A percentile compares a stretch with the other conserved stretches of the same genome.
Evolutionary conservation across 2,888 invertebrate genomes (phyloP).

Genomic region (Anorthoa munda): DNA sequence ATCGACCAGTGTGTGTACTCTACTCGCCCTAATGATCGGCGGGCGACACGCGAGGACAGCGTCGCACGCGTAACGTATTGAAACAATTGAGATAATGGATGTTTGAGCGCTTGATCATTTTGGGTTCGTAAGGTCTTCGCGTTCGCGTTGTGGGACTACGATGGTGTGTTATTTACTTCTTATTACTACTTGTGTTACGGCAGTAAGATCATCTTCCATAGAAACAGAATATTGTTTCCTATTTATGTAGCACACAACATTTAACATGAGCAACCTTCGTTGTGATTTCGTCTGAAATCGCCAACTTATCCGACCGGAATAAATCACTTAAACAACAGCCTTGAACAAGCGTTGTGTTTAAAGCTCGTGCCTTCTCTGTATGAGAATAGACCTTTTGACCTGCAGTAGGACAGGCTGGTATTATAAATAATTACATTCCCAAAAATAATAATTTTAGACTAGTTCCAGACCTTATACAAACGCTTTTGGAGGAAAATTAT

Average conservation of each 20-base stretch:
- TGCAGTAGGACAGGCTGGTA: no score
- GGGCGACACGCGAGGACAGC: conserved; percentile 68
- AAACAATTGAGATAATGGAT: conserved; percentile 72
- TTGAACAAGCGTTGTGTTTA: no score
- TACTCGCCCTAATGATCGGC: conserved; percentile 46
- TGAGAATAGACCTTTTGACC: no score
- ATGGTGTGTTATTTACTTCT: conserved; percentile 50
- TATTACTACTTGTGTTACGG: conserved; percentile 5
- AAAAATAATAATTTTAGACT: not conserved
- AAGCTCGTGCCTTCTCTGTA: no score
- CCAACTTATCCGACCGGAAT: no score
- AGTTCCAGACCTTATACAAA: not conserved
- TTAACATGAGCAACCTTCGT: no score
- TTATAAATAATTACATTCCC: no score
- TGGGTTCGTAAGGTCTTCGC: conserved; percentile 63
- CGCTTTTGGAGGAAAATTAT: not conserved
- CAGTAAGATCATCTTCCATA: not conserved
- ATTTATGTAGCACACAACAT: no score
- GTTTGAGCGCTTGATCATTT: conserved; percentile 64
- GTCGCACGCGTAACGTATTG: conserved; percentile 68
- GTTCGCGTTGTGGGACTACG: conserved; percentile 45
- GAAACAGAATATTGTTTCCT: not conserved
- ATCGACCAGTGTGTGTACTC: conserved; percentile 31
- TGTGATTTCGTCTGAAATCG: not conserved
- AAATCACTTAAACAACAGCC: no score